Percentiles rank a stretch among this genome's conserved stretches.
These are phyloP conservation scores for Hermodice carunculata DNA, from an alignment of 2,888 invertebrate species.

Conservation along the genomic window DNA sequence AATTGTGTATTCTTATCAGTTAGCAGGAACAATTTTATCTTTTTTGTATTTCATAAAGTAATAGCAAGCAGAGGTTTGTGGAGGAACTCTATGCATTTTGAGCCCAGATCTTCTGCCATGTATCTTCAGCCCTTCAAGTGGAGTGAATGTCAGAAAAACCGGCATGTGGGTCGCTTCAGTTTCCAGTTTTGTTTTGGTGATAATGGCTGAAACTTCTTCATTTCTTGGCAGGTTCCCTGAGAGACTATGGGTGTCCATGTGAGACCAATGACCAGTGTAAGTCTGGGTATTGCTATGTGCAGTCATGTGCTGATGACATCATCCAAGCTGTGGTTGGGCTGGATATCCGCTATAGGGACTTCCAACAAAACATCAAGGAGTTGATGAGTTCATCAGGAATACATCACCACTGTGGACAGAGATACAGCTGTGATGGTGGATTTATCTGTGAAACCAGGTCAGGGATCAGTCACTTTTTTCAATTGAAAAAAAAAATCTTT, in stretches of 20 bases:
- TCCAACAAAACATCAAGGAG: not conserved
- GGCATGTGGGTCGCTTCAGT: too few relatives aligned
- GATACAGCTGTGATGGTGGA: slow-evolving; percentile 9
- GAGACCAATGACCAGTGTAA: slow-evolving; percentile 18
- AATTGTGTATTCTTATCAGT: too few relatives aligned
- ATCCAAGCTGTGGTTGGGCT: slow-evolving; percentile 23
- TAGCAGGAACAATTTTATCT: too few relatives aligned
- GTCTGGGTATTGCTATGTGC: slow-evolving; percentile 21
- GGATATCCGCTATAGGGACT: slow-evolving; percentile 15
- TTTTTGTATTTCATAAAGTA: too few relatives aligned
- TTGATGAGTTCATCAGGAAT: not conserved
- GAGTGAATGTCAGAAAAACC: too few relatives aligned
- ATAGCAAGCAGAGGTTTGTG: too few relatives aligned
- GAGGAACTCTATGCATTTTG: too few relatives aligned
- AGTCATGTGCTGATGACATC: slow-evolving; percentile 20
- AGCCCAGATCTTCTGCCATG: too few relatives aligned
- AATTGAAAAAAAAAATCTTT: not conserved
- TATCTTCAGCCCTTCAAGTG: too few relatives aligned
- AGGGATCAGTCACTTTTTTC: not conserved
- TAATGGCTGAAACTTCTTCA: not conserved
- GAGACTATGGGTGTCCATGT: slow-evolving; percentile 22
- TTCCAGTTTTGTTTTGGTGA: too few relatives aligned
- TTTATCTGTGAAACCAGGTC: slow-evolving; percentile 17
- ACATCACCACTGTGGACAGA: slow-evolving; percentile 3
- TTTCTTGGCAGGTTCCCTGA: slow-evolving; percentile 3